These are phyloP conservation scores for Larimichthys crocea DNA, from an alignment of 2,113 vertebrate genomes.

Conservation along the genomic window DNA sequence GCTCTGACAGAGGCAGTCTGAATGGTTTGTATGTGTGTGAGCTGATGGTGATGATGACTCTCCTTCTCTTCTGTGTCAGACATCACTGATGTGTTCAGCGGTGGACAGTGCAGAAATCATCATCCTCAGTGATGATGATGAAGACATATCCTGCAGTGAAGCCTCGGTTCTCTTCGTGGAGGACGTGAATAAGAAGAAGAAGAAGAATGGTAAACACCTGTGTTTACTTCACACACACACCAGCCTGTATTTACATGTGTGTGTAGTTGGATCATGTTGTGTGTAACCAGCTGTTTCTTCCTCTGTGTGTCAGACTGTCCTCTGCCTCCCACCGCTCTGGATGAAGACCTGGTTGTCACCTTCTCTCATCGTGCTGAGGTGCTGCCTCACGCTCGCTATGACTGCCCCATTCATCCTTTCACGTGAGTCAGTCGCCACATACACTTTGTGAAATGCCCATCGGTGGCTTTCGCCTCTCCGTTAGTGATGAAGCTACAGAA, in stretches of 20 bases:
- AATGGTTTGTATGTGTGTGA: too few relatives aligned
- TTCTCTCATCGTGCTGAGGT: conserved; percentile 76
- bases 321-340: conserved; percentile 43
- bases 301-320: conserved; percentile 51
- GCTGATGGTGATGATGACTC: too few relatives aligned
- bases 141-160: conserved; percentile 25
- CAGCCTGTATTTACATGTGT: neutral
- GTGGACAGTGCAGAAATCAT: conserved; percentile 69
- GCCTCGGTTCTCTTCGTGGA: conserved; percentile 71
- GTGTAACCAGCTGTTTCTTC: neutral
- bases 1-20: too few relatives aligned
- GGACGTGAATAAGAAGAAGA: conserved; percentile 23
- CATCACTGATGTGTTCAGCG: conserved; percentile 27
- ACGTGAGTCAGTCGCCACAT: conserved; percentile 54
- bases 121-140: conserved; percentile 78
- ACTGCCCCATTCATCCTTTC: conserved; percentile 80
- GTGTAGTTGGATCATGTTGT: neutral
- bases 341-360: conserved; percentile 83
- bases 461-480: neutral
- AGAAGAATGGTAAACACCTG: conserved; percentile 23
- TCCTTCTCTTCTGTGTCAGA: neutral
- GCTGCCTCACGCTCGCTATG: conserved; percentile 84
- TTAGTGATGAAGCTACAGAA: too few relatives aligned
- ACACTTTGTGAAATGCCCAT: neutral
- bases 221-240: neutral